A percentile compares a stretch with the other conserved stretches of the same genome.
phyloP scores from a whole-genome alignment of 2,888 invertebrate species.

The Cheilosia scutellata region DNA sequence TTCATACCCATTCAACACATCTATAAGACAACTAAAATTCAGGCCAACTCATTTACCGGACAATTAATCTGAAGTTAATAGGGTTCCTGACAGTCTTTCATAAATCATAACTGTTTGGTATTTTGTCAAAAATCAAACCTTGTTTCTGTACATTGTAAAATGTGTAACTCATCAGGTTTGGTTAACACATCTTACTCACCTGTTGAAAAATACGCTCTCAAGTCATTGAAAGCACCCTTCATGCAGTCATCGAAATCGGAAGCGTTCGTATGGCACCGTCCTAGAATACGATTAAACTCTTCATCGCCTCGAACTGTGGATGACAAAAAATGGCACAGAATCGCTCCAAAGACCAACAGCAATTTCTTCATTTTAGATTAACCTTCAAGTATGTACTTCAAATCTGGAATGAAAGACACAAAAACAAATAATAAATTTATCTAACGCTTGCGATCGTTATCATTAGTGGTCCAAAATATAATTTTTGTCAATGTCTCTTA shows the following conservation, averaged over 20 bases:
- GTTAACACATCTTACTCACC: too few relatives aligned
- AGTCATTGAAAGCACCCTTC: constrained; percentile 89
- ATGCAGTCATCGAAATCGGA: constrained; percentile 90
- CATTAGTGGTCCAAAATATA: constrained; percentile 15
- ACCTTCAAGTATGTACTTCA: background rate
- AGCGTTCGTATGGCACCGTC: constrained; percentile 87
- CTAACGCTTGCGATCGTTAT: background rate
- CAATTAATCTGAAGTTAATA: too few relatives aligned
- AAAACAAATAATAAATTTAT: background rate
- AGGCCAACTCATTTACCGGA: too few relatives aligned
- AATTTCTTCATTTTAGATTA: constrained; percentile 50
- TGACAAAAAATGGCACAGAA: constrained; percentile 6
- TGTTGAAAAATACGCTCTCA: constrained; percentile 89
- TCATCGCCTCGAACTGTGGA: constrained; percentile 76
- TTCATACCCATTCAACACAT: too few relatives aligned
- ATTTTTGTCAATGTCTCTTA: constrained; percentile 14
- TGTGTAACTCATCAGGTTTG: background rate
- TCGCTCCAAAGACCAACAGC: constrained; percentile 12
- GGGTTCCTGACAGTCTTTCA: too few relatives aligned
- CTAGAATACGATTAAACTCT: constrained; percentile 83
- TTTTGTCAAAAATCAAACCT: too few relatives aligned
- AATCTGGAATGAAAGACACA: background rate
- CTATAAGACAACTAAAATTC: too few relatives aligned
- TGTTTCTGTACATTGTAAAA: too few relatives aligned
- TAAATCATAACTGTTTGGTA: too few relatives aligned